phyloP scores from a whole-genome alignment of 2,113 vertebrate genomes.

The Phyllopteryx taeniolatus region DNA sequence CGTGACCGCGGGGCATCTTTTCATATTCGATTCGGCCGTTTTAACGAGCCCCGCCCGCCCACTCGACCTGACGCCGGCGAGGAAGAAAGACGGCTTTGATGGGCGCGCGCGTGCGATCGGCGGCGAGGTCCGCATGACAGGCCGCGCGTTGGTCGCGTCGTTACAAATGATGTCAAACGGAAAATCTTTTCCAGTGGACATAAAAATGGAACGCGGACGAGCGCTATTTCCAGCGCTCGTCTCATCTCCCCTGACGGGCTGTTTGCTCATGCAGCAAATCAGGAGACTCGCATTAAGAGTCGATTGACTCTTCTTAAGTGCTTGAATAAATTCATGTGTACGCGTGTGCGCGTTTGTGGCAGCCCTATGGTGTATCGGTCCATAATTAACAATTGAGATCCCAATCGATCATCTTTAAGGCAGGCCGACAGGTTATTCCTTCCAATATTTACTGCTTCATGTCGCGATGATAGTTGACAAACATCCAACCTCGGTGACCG shows the following conservation, averaged over 20 bases:
- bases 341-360: background rate
- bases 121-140: background rate
- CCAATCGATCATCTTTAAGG: slow-evolving; percentile 1
- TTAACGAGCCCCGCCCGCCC: background rate
- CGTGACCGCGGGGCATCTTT: background rate
- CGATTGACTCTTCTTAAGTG: background rate
- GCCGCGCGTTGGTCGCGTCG: background rate
- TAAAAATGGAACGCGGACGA: background rate
- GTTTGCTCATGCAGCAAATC: background rate
- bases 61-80: background rate
- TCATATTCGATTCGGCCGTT: background rate
- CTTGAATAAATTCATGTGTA: background rate
- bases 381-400: background rate
- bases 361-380: background rate
- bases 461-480: background rate
- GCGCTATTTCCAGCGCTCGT: background rate
- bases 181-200: background rate
- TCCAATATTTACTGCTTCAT: background rate
- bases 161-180: background rate
- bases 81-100: background rate
- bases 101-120: background rate
- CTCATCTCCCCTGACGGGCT: background rate
- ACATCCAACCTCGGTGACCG: background rate
- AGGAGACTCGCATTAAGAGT: background rate
- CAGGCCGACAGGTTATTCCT: background rate